These are phyloP conservation scores for Crocidura indochinensis DNA, from an alignment of 2,797 vertebrate genomes.

Conservation along the genomic window DNA sequence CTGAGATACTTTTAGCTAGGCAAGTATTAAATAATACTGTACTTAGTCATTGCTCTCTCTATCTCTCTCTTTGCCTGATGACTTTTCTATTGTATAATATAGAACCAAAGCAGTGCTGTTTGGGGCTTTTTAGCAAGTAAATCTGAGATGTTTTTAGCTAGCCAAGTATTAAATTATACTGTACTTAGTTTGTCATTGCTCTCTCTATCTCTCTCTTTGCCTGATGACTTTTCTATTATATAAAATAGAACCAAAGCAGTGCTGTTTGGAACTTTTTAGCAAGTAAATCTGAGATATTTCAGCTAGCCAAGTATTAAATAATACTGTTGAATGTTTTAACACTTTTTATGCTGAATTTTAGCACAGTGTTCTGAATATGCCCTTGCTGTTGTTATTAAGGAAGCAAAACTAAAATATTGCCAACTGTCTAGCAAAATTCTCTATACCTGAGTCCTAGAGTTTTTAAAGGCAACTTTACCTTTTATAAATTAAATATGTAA, in stretches of 20 bases:
- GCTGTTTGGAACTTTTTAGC: too few relatives aligned
- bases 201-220: not conserved
- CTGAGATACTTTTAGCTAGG: not conserved
- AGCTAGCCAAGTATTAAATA: not conserved
- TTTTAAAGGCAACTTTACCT: conserved; percentile 8
- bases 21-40: not conserved
- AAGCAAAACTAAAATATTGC: not conserved
- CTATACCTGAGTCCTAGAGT: not conserved
- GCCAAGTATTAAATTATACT: too few relatives aligned
- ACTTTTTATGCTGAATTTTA: not conserved
- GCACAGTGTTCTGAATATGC: not conserved
- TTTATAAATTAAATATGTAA: conserved; percentile 1
- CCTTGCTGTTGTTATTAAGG: not conserved
- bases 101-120: too few relatives aligned
- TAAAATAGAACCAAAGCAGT: not conserved
- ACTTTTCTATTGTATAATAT: too few relatives aligned
- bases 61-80: too few relatives aligned
- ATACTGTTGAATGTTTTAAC: not conserved
- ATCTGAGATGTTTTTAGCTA: too few relatives aligned
- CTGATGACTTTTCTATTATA: not conserved
- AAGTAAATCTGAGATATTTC: not conserved
- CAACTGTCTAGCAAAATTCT: not conserved
- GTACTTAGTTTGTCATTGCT: conserved; percentile 25
- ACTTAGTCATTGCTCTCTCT: too few relatives aligned
- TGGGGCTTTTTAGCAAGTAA: too few relatives aligned